phyloP scores from a whole-genome alignment of 2,797 vertebrate genomes.

The Champsocephalus esox region DNA sequence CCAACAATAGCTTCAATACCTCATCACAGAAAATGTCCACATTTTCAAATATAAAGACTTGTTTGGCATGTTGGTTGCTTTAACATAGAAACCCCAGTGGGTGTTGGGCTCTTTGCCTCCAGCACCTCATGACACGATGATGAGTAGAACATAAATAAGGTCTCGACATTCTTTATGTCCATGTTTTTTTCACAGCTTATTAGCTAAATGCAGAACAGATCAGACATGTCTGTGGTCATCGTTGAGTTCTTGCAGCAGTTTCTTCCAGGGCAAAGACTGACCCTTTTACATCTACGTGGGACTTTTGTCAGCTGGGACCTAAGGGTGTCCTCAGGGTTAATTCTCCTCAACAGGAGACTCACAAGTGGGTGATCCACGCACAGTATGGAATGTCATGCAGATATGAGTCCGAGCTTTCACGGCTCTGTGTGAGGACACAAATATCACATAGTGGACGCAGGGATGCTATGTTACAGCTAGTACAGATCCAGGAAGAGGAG shows the following conservation, averaged over 20 bases:
- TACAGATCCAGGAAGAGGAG: neutral
- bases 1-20: too few relatives aligned
- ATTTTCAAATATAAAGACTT: neutral
- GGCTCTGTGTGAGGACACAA: slow-evolving; percentile 57
- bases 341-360: slow-evolving; percentile 21
- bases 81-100: neutral
- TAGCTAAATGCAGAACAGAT: neutral
- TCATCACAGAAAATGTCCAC: too few relatives aligned
- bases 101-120: neutral
- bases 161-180: neutral
- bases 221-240: neutral
- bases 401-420: slow-evolving; percentile 50
- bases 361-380: slow-evolving; percentile 20
- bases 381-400: slow-evolving; percentile 54
- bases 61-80: neutral
- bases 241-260: neutral
- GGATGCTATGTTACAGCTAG: slow-evolving; percentile 5
- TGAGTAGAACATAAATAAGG: neutral
- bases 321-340: slow-evolving; percentile 44
- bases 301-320: slow-evolving; percentile 54
- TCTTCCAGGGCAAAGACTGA: slow-evolving; percentile 12
- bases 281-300: slow-evolving; percentile 57
- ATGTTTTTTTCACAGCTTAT: neutral
- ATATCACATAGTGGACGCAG: slow-evolving; percentile 35
- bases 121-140: neutral